phyloP scores from a whole-genome alignment of 2,113 vertebrate genomes.

The Perca flavescens region DNA sequence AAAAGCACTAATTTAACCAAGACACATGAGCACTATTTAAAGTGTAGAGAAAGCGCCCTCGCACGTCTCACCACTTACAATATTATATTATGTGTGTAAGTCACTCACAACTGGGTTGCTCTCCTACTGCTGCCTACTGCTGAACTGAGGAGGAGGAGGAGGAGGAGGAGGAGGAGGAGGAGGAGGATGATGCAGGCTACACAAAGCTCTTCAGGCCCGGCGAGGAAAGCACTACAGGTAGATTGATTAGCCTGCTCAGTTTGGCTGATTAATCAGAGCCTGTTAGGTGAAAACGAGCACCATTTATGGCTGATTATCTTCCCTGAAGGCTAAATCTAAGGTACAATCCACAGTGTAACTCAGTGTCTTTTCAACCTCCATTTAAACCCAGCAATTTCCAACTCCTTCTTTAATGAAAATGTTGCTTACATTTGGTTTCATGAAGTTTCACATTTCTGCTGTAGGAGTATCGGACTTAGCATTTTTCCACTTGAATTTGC shows the following conservation, averaged over 20 bases:
- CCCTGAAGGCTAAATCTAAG: constrained; percentile 58
- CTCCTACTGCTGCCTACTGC: neutral
- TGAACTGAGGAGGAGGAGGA: constrained; percentile 32
- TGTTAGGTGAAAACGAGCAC: constrained; percentile 69
- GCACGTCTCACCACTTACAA: neutral
- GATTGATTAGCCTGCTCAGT: constrained; percentile 77
- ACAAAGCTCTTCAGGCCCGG: constrained; percentile 53
- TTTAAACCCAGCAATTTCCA: constrained; percentile 37
- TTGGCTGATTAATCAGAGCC: constrained; percentile 79
- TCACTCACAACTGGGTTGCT: constrained; percentile 33
- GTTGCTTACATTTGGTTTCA: constrained; percentile 24
- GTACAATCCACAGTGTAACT: constrained; percentile 58
- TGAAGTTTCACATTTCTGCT: constrained; percentile 30
- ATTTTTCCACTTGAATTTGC: neutral
- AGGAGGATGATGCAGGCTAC: constrained; percentile 45
- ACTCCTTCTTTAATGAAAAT: constrained; percentile 33
- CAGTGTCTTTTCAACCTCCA: constrained; percentile 56
- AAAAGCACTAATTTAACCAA: constrained; percentile 8
- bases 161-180: constrained; percentile 16
- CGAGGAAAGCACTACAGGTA: constrained; percentile 63
- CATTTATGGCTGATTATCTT: constrained; percentile 80
- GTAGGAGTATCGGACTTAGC: neutral
- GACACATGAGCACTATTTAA: neutral
- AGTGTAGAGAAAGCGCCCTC: neutral
- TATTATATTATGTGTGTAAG: neutral